Evolutionary conservation across 1,140 invertebrate genomes (phyloP), one percentile per base, ranked within the genome.

Genomic region (Proales similis): DNA sequence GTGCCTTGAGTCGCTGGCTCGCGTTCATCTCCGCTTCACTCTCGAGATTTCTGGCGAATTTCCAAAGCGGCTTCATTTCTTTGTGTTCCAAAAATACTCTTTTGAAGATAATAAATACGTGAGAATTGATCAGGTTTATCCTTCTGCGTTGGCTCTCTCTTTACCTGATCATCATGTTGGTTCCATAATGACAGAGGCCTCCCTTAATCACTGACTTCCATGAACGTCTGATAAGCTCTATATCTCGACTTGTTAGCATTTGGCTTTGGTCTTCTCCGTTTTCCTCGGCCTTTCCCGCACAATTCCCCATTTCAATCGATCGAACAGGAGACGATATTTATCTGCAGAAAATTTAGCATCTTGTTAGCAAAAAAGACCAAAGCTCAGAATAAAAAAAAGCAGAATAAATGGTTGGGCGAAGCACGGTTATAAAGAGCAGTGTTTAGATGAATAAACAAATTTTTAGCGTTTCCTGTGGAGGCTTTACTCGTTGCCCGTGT

Each of bases 1-100:
- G 51, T 9, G 51, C 51, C 27, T 57, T 57, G 20, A 57, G 51
- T 27, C 26, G 29, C 32, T 57, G 51, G 30, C 45, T 57, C n/a
- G 24, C 30, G 29, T 24, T 57, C 51, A 57, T 57, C 20, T 57
- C 36, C 1, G 39, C 51, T 22, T 57, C 36, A 7, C 36, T 57
- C 12, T 57, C 51, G 26, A 57, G 32, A 57, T 57, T 57, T 42
- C 11, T 42, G 4, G 51, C 33, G 32, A 57, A 57, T 3, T 42
- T 22, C 51, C 51, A 57, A 24, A 57, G 5, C 11, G 51, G 51
- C 20, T 57, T 57, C 4, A 57, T 24, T 7, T 57, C 51, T 19
- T 42, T 39, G n/a, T 57, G 51, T 17, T 57, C 51, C 0, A 57
- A 30, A 22, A 57, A 57, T 17, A 57, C 27, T 39, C 38, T n/a